Evolutionary conservation across 2,797 vertebrate genomes (phyloP).

Genomic region (Vireo griseus): DNA sequence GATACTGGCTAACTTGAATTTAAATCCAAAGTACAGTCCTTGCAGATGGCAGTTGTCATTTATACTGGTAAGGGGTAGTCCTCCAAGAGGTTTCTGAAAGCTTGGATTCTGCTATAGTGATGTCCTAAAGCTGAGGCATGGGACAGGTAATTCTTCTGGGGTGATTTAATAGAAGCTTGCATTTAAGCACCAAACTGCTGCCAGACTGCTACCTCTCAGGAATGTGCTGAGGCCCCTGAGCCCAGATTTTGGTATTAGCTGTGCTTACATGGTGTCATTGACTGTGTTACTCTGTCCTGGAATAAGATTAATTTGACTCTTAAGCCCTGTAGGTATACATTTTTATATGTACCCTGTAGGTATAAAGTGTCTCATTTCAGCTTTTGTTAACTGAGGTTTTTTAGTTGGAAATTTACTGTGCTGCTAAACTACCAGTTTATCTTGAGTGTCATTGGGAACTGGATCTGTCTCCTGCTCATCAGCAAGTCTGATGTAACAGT

Average conservation of each 20-base stretch:
- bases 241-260: neutral
- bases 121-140: neutral
- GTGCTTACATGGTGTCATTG: neutral
- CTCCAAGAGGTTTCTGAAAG: neutral
- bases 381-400: neutral
- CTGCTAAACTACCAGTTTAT: neutral
- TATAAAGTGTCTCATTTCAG: neutral
- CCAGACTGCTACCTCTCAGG: neutral
- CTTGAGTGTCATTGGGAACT: neutral
- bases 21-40: neutral
- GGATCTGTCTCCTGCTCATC: neutral
- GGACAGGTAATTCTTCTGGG: neutral
- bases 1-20: neutral
- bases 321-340: neutral
- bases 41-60: neutral
- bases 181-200: neutral
- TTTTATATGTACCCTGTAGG: neutral
- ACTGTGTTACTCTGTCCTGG: neutral
- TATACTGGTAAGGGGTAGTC: neutral
- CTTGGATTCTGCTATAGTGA: neutral
- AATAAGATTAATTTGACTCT: neutral
- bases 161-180: neutral
- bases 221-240: neutral
- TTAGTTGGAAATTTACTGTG: neutral
- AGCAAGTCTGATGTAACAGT: neutral